Evolutionary conservation across 1,140 invertebrate species (phyloP), one percentile per base, ranked within the genome.

Genomic region (Drosophila littoralis): DNA sequence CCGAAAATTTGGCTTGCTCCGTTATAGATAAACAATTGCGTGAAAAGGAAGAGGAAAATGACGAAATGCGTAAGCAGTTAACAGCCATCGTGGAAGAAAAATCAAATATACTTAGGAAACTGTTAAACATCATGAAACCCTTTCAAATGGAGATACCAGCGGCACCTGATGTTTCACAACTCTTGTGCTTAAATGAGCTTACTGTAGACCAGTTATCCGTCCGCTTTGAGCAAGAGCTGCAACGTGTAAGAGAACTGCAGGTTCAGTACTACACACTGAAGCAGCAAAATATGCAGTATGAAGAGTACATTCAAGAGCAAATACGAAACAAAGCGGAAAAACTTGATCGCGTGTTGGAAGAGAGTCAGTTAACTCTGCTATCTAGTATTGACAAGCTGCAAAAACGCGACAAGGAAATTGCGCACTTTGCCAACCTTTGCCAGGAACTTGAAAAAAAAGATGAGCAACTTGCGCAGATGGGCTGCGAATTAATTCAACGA

Each of bases 41-140:
- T 4, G 91, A 92, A 42, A 90, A 89, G 46, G 85, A 92, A 52
- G 75, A 68, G 6, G 89, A 92, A 76, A 92, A 91, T 48, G n/a
- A 54, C 1, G 17, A 65, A 45, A 32, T 92, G 17, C 71, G 58
- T 9, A 61, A 77, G n/a, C 51, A 79, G 52, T 52, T 89, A 6
- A 12, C 36, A 12, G 1, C 72, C 8, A 55, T 48, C 12, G 13
- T 3, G 6, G 10, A 50, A 1, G 54, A 65, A n/a, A 74, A 70
- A 2, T 32, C 59, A 54, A 42, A n/a, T 8, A 55, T 80, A 15
- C 17, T 43, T 1, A 48, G 60, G 0, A 36, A 72, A 40, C 22
- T 90, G 10, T 40, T 50, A 51, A 46, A 63, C 32, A 52, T 82
- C 7, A 40, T 57, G 3, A 36, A 70, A 8, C 57, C 68, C 15